Evolutionary conservation across 2,888 invertebrate genomes (phyloP), one percentile per base, ranked within the genome.

Genomic region (Drosophila hamatofila): DNA sequence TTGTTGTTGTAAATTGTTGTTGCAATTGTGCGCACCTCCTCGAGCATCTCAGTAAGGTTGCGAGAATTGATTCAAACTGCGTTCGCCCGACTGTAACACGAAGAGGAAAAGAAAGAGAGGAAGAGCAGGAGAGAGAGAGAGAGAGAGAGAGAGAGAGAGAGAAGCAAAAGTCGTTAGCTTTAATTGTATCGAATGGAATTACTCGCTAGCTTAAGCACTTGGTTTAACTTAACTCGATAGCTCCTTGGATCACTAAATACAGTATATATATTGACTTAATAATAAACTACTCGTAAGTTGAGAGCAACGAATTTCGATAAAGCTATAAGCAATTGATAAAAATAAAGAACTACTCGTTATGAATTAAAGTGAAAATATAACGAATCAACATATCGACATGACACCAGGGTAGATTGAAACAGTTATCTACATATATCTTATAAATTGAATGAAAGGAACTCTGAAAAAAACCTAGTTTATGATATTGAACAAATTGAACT

Each of bases 61-160:
- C 74, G 93, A 92, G 77, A 93, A 93, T 85, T 92, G 93, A 87
- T 92, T 92, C 78, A 92, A 91, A 74, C 90, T 92, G 75, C 91
- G 91, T 76, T 92, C 92, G 65, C 83, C 89, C 56, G 89, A 86
- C 70, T 84, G 56, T 30, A 9, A 30, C 39, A 33, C 7, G 16
- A 46, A 46, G 8, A 16, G 9, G 9, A 46, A 12, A 12, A 18
- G 7, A 11, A 42, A 12, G 42, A 42, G 3, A n/a, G n/a, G 8
- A 18, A 41, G 18, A 41, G 39, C 14, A 35, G 4, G 14, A 35
- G 8, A n/a, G 8, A n/a, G 39, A n/a, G 16, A 39, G 12, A 70
- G 66, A 63, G 64, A 64, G 21, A 64, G 71, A 63, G 21, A 9
- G n/a, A 42, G 12, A 70, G 66, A 63, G 65, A 64, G 18, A 64